Conservation (phyloP, 2,113 vertebrate genomes). For the Anthoscopus minutus region DNA sequence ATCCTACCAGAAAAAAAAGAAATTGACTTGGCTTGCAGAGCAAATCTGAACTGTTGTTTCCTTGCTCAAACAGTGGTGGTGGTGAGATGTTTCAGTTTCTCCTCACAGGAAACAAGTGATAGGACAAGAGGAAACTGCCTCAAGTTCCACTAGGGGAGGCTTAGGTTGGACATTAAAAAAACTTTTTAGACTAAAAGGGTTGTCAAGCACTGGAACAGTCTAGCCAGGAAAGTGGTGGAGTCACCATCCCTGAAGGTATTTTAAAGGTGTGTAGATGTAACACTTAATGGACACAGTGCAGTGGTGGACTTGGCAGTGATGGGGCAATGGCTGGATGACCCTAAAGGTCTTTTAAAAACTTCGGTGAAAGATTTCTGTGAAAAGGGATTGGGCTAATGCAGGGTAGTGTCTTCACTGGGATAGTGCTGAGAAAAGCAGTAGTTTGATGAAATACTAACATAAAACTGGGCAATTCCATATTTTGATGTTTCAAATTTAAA, state of each 20-base stretch:
- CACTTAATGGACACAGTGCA: background rate
- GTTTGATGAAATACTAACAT: background rate
- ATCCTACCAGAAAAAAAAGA: background rate
- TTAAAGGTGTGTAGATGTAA: background rate
- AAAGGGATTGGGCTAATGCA: background rate
- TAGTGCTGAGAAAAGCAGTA: background rate
- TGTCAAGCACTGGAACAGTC: background rate
- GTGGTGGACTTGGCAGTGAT: background rate
- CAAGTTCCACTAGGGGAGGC: background rate
- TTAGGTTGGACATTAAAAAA: background rate
- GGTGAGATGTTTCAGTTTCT: background rate
- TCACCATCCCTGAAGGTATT: background rate
- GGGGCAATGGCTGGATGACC: background rate
- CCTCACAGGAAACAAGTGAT: background rate
- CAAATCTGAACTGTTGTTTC: background rate
- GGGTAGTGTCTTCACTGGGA: background rate
- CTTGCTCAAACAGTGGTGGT: background rate
- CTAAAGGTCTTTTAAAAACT: background rate
- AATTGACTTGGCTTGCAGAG: background rate
- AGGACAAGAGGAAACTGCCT: background rate
- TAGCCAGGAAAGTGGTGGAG: background rate
- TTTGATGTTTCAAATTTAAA: background rate
- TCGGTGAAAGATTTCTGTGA: background rate
- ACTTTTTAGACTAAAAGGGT: background rate
- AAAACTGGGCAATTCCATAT: background rate